Conservation (phyloP, 2,797 vertebrate genomes). For the Rhinella marina region DNA sequence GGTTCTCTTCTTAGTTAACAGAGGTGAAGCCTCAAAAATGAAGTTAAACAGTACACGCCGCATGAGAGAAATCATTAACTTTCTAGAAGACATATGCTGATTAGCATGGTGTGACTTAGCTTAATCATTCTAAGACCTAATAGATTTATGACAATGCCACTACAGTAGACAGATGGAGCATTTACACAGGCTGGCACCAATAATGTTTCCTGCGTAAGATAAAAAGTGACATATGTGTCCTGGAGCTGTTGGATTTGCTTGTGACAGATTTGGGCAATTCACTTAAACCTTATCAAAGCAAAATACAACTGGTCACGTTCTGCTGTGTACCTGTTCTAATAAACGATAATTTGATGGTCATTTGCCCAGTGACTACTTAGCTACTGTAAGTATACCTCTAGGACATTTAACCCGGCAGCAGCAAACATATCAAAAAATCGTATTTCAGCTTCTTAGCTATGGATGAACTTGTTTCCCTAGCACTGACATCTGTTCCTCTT, state of each 20-base stretch:
- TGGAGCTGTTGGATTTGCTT: background rate
- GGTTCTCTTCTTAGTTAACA: background rate
- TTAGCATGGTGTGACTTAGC: constrained; percentile 15
- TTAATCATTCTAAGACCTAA: background rate
- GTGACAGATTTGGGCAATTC: background rate
- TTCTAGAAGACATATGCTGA: background rate
- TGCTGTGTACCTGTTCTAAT: background rate
- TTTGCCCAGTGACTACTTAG: background rate
- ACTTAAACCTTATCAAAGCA: background rate
- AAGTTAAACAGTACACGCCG: background rate
- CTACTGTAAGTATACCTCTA: background rate
- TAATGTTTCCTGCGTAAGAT: background rate
- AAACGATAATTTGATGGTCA: background rate
- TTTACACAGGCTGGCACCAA: background rate
- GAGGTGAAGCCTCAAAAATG: background rate
- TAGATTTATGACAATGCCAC: background rate
- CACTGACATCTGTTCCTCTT: no score
- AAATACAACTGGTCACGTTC: no score
- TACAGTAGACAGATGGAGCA: background rate
- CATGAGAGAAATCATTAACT: constrained; percentile 27
- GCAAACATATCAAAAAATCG: no score
- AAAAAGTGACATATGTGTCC: background rate
- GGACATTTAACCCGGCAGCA: no score
- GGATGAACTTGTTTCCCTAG: no score
- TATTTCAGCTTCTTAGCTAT: no score